Evolutionary conservation across 2,888 invertebrate genomes (phyloP).

Genomic region (Ernsta delagoae): DNA sequence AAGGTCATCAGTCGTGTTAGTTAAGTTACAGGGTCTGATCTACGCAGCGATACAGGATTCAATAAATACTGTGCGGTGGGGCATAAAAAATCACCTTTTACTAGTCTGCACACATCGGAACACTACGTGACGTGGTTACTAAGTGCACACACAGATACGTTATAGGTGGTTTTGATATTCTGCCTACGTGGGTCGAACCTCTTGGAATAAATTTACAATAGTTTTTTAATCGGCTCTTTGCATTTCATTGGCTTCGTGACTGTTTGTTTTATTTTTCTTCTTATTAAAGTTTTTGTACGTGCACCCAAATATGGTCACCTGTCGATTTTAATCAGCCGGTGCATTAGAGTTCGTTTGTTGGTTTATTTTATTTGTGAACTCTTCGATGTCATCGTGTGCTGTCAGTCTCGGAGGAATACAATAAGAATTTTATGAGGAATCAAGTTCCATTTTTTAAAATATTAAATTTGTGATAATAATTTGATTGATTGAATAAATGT

Average conservation of each 20-base stretch:
- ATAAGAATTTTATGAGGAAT: not conserved
- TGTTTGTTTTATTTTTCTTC: constrained; percentile 37
- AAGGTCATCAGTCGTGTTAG: constrained; percentile 47
- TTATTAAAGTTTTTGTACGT: constrained; percentile 33
- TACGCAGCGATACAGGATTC: constrained; percentile 72
- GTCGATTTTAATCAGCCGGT: constrained; percentile 29
- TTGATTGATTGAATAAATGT: too few relatives aligned
- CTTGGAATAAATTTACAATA: constrained; percentile 38
- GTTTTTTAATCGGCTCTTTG: constrained; percentile 38
- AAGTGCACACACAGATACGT: constrained; percentile 57
- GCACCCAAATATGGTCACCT: constrained; percentile 23
- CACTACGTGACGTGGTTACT: constrained; percentile 65
- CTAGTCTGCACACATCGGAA: constrained; percentile 64
- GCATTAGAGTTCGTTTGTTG: constrained; percentile 11
- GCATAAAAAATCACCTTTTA: constrained; percentile 75
- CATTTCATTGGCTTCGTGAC: constrained; percentile 37
- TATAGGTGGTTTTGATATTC: constrained; percentile 39
- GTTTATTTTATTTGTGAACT: constrained; percentile 14
- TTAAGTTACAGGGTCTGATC: constrained; percentile 60
- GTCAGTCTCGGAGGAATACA: not conserved
- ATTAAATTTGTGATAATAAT: too few relatives aligned
- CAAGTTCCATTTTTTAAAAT: too few relatives aligned
- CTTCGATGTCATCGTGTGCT: constrained; percentile 8
- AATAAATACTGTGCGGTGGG: constrained; percentile 73
- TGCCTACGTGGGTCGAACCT: constrained; percentile 36